Base-by-base conservation (phyloP, 2,113 vertebrate species). In the Erythrocercus mccallii region DNA sequence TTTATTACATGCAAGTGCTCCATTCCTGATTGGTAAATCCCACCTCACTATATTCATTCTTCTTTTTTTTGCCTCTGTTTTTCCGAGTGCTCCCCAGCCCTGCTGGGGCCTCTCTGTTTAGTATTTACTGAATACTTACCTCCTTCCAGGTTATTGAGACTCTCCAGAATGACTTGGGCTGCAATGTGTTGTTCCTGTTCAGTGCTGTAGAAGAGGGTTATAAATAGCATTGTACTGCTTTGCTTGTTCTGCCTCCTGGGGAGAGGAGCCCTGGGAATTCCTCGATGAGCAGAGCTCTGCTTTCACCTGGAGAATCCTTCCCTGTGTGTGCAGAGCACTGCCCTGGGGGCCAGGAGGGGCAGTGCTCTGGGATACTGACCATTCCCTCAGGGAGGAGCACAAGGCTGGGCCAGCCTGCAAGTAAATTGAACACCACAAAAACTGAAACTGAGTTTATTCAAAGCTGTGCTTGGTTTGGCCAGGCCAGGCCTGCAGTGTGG, bases 1-100 rank as follows among this genome's bases (percentile, higher is more conserved):
- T 97, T 98, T 97, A 97, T 98, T 98, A 96, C 92, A 58, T 94
- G 82, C 76, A 96, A 94, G 56, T 94, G 76, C 66, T 88, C 10
- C 57, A 38, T 81, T 82, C 35, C 53, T 93, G 50, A 28, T 51
- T 72, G 87, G 87, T 81, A 88, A 77, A 74, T 76, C 64, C 44
- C 48, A 45, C 56, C 62, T 76, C 40, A 20, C 90, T 90, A 5
- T 65, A 10, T 72, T 74, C 23, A 16, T 73, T 92, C 31, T 64
- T 53, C 35, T 64, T 10, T 30, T 10, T 30, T 37, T 42, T 15
- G 11, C 9, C 14, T 61, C 24, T 69, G 47, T 50, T 20, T 33
- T 50, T 22, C 20, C 35, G 19, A 27, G 71, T 37, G 69, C 21
- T 81, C 12, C 42, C 4, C 19, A 56, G 60, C 74, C 58, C 58